Evolutionary conservation across 2,888 invertebrate genomes (phyloP).

Genomic region (Agriopis aurantiaria): DNA sequence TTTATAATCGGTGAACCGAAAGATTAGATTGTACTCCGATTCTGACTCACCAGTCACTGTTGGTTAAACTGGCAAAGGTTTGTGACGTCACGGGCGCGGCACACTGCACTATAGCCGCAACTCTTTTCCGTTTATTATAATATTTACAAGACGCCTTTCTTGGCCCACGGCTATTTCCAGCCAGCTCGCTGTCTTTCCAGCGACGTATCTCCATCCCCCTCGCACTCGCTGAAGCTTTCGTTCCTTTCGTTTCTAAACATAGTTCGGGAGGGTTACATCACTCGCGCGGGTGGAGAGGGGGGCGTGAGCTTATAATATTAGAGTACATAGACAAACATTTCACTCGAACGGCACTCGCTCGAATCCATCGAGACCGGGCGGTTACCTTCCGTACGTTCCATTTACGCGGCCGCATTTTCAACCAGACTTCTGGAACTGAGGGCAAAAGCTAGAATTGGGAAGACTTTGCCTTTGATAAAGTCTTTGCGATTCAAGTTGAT

Average conservation of each 20-base stretch:
- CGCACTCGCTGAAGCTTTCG: slow-evolving; percentile 52
- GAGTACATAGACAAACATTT: slow-evolving; percentile 84
- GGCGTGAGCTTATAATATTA: slow-evolving; percentile 85
- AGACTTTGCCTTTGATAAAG: slow-evolving; percentile 20
- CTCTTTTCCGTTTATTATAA: slow-evolving; percentile 85
- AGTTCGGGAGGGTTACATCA: slow-evolving; percentile 82
- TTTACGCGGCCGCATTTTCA: slow-evolving; percentile 51
- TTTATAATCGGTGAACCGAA: slow-evolving; percentile 33
- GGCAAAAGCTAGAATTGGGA: neutral
- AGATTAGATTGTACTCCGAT: slow-evolving; percentile 14
- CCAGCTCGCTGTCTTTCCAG: slow-evolving; percentile 74
- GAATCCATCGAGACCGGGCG: slow-evolving; percentile 72
- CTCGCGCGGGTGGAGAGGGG: slow-evolving; percentile 81
- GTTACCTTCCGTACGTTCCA: slow-evolving; percentile 73
- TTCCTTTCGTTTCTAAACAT: slow-evolving; percentile 70
- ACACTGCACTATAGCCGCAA: slow-evolving; percentile 83
- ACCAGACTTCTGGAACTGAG: slow-evolving; percentile 46
- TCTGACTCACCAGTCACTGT: neutral
- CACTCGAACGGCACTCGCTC: slow-evolving; percentile 81
- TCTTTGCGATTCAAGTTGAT: neutral
- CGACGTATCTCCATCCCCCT: slow-evolving; percentile 66
- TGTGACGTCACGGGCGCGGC: slow-evolving; percentile 77
- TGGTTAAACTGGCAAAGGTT: slow-evolving; percentile 6
- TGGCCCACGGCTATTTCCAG: slow-evolving; percentile 87
- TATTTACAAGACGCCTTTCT: slow-evolving; percentile 88